phyloP scores from a whole-genome alignment of 2,888 invertebrate genomes.

The Blastobasis adustella region DNA sequence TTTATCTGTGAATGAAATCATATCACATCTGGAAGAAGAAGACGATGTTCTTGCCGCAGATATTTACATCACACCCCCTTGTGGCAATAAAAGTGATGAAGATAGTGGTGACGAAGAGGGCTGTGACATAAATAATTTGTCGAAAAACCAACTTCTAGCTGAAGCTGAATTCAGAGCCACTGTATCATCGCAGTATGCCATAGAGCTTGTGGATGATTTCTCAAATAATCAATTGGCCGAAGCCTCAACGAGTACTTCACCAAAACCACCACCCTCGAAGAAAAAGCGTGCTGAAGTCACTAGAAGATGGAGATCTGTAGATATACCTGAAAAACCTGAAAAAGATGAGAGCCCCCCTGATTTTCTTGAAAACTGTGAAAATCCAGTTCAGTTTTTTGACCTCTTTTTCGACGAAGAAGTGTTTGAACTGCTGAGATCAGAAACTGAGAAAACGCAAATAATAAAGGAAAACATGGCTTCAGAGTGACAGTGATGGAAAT shows the following conservation, averaged over 20 bases:
- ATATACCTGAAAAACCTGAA: slow-evolving; percentile 10
- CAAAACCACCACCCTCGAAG: slow-evolving; percentile 3
- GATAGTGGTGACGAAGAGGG: not conserved
- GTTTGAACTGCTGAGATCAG: slow-evolving; percentile 9
- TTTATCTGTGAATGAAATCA: slow-evolving; percentile 9
- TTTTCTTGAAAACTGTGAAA: slow-evolving; percentile 8
- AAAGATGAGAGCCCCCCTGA: slow-evolving; percentile 6
- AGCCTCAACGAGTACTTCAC: slow-evolving; percentile 7
- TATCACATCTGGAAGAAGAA: slow-evolving; percentile 9
- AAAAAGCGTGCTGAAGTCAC: slow-evolving; percentile 6
- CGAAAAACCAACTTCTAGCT: slow-evolving; percentile 10
- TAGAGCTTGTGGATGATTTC: slow-evolving; percentile 5
- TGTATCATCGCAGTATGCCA: slow-evolving; percentile 5
- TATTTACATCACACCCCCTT: no score
- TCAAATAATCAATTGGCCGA: slow-evolving; percentile 6
- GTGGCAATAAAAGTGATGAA: no score
- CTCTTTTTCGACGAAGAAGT: slow-evolving; percentile 9
- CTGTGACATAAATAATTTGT: slow-evolving; percentile 12
- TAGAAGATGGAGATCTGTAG: slow-evolving; percentile 8
- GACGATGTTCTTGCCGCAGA: no score
- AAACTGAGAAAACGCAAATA: slow-evolving; percentile 12
- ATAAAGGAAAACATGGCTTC: not conserved
- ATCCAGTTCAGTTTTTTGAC: slow-evolving; percentile 12
- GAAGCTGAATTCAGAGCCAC: slow-evolving; percentile 12
- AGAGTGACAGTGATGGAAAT: slow-evolving; percentile 6